These are phyloP conservation scores for Oreochromis tanganicae DNA, from an alignment of 2,113 vertebrate species.

Conservation along the genomic window DNA sequence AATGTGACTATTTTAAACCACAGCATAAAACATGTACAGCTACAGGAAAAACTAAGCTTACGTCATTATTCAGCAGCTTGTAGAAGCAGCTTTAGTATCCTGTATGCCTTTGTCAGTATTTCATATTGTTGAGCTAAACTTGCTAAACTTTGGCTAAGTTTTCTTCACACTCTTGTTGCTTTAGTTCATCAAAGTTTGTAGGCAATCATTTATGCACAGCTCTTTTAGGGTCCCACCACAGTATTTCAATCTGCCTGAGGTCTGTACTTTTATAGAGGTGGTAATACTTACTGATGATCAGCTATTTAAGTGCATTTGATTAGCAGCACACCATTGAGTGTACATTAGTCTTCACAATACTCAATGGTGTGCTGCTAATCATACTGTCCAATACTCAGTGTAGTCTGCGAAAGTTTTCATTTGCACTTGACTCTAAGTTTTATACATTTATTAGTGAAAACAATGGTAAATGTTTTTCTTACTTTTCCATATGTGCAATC, in stretches of 20 bases:
- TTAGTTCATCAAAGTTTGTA: too few species aligned
- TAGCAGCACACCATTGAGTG: neutral
- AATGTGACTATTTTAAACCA: neutral
- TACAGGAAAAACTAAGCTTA: neutral
- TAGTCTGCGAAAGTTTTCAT: neutral
- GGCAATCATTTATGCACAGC: neutral
- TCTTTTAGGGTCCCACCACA: neutral
- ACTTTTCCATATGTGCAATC: neutral
- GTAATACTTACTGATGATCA: rapidly evolving
- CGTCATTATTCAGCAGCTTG: rapidly evolving
- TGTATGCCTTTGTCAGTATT: neutral
- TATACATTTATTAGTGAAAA: neutral
- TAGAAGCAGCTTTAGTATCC: neutral
- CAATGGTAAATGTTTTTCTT: neutral
- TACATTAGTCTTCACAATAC: neutral
- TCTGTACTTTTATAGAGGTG: neutral
- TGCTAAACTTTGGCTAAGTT: neutral
- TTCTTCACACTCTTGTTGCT: neutral
- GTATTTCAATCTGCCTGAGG: neutral
- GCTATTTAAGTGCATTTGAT: neutral
- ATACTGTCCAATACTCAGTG: rapidly evolving
- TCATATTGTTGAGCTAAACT: neutral
- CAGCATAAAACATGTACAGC: neutral
- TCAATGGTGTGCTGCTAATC: too few species aligned
- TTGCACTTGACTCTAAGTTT: neutral